Percentiles rank a stretch among this genome's conserved stretches.
phyloP scores from a whole-genome alignment of 2,113 vertebrate genomes.

The Pseudolaguvia tuberculata region DNA sequence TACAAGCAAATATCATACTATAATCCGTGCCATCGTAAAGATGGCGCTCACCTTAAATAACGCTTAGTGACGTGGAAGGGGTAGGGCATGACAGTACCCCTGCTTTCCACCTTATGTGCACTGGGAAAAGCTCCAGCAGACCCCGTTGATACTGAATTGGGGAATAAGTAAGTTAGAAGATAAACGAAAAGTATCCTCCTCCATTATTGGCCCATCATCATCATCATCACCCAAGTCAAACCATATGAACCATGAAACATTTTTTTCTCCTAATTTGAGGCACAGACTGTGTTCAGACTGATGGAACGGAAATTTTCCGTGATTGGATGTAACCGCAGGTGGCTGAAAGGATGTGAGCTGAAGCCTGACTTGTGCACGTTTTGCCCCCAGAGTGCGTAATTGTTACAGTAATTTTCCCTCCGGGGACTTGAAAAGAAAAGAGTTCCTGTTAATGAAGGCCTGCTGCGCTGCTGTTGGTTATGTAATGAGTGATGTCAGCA shows the following conservation, averaged over 20 bases:
- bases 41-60: too few species aligned
- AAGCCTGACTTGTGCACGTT: conserved; percentile 1
- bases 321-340: conserved; percentile 13
- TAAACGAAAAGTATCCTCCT: too few species aligned
- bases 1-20: too few species aligned
- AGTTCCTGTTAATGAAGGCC: conserved; percentile 10
- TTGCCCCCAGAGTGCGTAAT: conserved; percentile 15
- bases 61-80: too few species aligned
- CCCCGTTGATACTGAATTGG: too few species aligned
- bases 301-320: background rate
- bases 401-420: conserved; percentile 17
- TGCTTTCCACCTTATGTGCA: too few species aligned
- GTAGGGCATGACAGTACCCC: too few species aligned
- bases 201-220: too few species aligned
- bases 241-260: background rate
- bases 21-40: too few species aligned
- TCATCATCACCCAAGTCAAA: background rate
- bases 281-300: background rate
- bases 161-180: too few species aligned
- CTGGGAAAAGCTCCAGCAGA: too few species aligned
- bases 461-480: conserved; percentile 23
- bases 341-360: conserved; percentile 17
- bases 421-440: background rate
- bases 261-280: background rate
- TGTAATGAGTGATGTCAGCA: conserved; percentile 14